Conservation (phyloP, 2,888 invertebrate genomes). For the Tetramorium bicarinatum region DNA sequence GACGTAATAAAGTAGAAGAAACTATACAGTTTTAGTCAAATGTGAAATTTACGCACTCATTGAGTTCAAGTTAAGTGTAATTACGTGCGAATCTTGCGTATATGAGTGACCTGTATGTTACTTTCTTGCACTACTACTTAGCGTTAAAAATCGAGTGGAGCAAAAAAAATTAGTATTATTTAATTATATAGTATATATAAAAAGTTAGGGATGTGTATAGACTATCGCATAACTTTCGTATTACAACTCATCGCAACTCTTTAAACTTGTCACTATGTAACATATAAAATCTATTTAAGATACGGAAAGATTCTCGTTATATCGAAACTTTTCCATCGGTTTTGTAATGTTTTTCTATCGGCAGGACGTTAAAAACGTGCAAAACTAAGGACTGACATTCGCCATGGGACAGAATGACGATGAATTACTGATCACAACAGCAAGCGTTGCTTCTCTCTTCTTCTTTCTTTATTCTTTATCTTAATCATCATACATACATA, state of each 20-base stretch:
- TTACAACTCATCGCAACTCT: constrained; percentile 18
- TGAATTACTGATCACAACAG: not conserved
- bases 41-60: not conserved
- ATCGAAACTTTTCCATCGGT: constrained; percentile 28
- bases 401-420: constrained; percentile 3
- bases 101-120: not conserved
- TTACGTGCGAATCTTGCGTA: not conserved
- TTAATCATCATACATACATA: not conserved
- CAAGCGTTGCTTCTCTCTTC: not conserved
- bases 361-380: not conserved
- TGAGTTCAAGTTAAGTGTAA: constrained; percentile 2
- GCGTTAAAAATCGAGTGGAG: not conserved
- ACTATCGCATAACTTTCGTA: not conserved
- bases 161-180: constrained; percentile 13
- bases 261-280: constrained; percentile 5
- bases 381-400: not conserved
- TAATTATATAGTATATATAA: constrained; percentile 6
- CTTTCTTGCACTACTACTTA: not conserved
- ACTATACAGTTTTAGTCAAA: constrained; percentile 9
- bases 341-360: constrained; percentile 38
- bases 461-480: not conserved
- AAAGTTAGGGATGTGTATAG: not conserved
- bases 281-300: constrained; percentile 18
- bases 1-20: constrained; percentile 27
- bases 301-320: not conserved